Evolutionary conservation across 2,113 vertebrate genomes (phyloP), one percentile per base, ranked within the genome.

Genomic region (Galbula dea): DNA sequence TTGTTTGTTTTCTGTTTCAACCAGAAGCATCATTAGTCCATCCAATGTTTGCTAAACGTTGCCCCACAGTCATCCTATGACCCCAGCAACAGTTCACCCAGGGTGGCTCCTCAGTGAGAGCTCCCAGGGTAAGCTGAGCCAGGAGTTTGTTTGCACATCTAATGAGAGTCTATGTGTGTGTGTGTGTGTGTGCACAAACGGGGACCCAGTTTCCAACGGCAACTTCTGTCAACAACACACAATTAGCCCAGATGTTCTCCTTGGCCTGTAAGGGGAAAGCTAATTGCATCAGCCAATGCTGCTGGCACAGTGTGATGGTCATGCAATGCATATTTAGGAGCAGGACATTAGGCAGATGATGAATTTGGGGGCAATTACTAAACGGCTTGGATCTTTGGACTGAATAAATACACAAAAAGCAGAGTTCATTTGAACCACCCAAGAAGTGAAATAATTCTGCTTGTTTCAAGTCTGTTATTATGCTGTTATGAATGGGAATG

Each of bases 341-440:
- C 81, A 94, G 89, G 92, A 91, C 72, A 83, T 91, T 93, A 94
- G 46, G 78, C 79, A 83, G 87, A 95, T 95, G 94, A 92, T 94
- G 86, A 89, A 94, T 96, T 96, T 94, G 89, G 92, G 78, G 58
- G 84, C 68, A 85, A 94, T 90, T 93, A 85, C 91, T 84, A 89
- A 92, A 84, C 66, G 76, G 89, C 77, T 87, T 66, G 71, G 37
- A 52, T 84, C 77, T 88, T 86, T 89, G 84, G 62, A 68, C 94
- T 51, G 82, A 89, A 77, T 85, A 96, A 94, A 83, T 51, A 92
- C 3, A 39, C 89, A 69, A 85, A 0, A 2, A 87, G 69, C 58
- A 15, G 51, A 55, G 95, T 87, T 94, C 90, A 95, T 95, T 96
- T 96, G 88, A 95, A 91, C 96, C 89, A 87, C 91, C 91, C 91